Percentiles rank a stretch among this genome's conserved stretches.
Conservation (phyloP, 2,113 vertebrate species). For the Neomonachus schauinslandi region DNA sequence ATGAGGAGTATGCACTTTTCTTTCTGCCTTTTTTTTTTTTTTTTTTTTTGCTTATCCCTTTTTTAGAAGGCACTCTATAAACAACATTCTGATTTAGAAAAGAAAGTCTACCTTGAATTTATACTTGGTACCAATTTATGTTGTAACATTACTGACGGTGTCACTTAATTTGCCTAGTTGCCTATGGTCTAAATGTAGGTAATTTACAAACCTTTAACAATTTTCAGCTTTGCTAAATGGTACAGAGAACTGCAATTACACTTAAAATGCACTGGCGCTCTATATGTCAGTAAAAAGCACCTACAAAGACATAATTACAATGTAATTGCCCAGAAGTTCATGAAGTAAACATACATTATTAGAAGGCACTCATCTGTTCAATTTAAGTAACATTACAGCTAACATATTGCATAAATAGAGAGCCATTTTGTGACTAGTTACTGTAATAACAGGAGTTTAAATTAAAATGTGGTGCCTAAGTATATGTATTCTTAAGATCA, state of each 20-base stretch:
- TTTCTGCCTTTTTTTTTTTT: background rate
- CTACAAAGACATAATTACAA: conserved; percentile 91
- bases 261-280: conserved; percentile 86
- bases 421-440: conserved; percentile 87
- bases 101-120: conserved; percentile 81
- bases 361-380: conserved; percentile 88
- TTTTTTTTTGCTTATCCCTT: conserved; percentile 33
- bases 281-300: conserved; percentile 88
- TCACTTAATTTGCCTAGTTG: conserved; percentile 87
- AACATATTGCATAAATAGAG: conserved; percentile 88
- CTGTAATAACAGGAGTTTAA: conserved; percentile 86
- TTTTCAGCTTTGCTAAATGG: conserved; percentile 88
- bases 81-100: conserved; percentile 80
- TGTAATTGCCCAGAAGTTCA: conserved; percentile 90
- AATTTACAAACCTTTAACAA: conserved; percentile 90
- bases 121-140: conserved; percentile 81
- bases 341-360: conserved; percentile 91
- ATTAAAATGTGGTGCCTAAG: conserved; percentile 84
- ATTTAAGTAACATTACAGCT: conserved; percentile 88
- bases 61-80: conserved; percentile 68
- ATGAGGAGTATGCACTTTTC: background rate
- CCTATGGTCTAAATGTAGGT: conserved; percentile 89
- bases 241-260: conserved; percentile 89
- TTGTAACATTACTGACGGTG: conserved; percentile 86
- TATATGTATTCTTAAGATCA: conserved; percentile 81